These are phyloP conservation scores for Lamprotornis superbus DNA, from an alignment of 2,113 vertebrate genomes.

Conservation along the genomic window DNA sequence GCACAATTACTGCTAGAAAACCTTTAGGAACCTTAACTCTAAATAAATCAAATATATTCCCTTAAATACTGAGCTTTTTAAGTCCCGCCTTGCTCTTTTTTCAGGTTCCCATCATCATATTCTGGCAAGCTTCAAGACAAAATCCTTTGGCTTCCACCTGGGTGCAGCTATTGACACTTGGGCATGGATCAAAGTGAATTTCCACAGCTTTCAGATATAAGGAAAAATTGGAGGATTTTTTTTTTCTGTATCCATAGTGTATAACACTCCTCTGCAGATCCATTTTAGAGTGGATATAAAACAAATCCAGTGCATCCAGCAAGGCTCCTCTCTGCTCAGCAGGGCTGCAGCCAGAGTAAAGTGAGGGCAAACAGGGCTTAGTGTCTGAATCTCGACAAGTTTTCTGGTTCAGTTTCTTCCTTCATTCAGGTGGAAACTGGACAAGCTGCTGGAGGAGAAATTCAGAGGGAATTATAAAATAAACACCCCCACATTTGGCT, in stretches of 20 bases:
- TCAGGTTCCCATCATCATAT: background rate
- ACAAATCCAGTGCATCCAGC: background rate
- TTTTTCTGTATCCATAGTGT: background rate
- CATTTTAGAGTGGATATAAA: background rate
- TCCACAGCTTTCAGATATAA: background rate
- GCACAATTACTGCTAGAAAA: background rate
- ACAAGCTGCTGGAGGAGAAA: background rate
- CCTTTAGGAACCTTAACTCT: background rate
- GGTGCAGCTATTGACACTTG: background rate
- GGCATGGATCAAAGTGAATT: background rate
- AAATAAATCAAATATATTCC: background rate
- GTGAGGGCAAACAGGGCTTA: background rate
- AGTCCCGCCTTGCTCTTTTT: background rate
- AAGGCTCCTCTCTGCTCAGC: background rate
- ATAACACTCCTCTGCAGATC: background rate
- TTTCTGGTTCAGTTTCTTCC: background rate
- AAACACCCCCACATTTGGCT: background rate
- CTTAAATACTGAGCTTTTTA: background rate
- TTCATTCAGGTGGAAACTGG: background rate
- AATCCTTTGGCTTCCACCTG: background rate
- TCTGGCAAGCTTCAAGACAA: background rate
- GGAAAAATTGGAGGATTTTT: background rate
- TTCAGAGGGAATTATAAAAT: background rate
- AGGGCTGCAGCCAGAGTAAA: background rate
- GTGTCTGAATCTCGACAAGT: accelerated